Conservation (phyloP, 2,797 vertebrate genomes). For the Danio tinwini region DNA sequence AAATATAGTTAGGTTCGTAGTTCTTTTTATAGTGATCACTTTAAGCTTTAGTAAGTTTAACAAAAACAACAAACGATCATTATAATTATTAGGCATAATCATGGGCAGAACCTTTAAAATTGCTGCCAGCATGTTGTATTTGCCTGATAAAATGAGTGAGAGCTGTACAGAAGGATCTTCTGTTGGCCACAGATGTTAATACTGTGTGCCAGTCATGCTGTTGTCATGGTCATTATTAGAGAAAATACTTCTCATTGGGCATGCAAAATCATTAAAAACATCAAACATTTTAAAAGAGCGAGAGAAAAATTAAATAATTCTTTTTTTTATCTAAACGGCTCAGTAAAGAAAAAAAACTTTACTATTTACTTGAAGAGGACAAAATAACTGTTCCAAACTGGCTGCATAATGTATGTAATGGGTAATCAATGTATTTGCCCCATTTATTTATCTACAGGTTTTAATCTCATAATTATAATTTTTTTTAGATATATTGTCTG, state of each 20-base stretch:
- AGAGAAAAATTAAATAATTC: too few species aligned
- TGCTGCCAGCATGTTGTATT: not conserved
- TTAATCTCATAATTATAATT: too few species aligned
- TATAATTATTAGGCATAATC: not conserved
- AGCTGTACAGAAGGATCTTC: slow-evolving; percentile 29
- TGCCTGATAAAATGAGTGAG: not conserved
- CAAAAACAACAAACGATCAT: not conserved
- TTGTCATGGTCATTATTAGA: slow-evolving; percentile 59
- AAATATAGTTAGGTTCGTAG: too few species aligned
- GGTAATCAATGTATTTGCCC: too few species aligned
- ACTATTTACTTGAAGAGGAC: too few species aligned
- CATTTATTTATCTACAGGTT: too few species aligned
- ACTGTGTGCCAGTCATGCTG: slow-evolving; percentile 71
- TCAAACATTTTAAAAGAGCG: slow-evolving; percentile 64
- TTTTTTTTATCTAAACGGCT: too few species aligned
- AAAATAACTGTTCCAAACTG: too few species aligned
- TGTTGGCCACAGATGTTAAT: slow-evolving; percentile 43
- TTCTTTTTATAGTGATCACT: too few species aligned
- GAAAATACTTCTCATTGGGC: slow-evolving; percentile 70
- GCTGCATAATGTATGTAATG: too few species aligned
- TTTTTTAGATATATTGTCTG: too few species aligned
- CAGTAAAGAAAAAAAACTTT: too few species aligned
- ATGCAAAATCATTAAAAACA: slow-evolving; percentile 73
- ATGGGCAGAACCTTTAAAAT: not conserved
- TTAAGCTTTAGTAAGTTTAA: not conserved